Evolutionary conservation across 2,888 invertebrate genomes (phyloP), one percentile per base, ranked within the genome.

Genomic region (Chydorus sphaericus): DNA sequence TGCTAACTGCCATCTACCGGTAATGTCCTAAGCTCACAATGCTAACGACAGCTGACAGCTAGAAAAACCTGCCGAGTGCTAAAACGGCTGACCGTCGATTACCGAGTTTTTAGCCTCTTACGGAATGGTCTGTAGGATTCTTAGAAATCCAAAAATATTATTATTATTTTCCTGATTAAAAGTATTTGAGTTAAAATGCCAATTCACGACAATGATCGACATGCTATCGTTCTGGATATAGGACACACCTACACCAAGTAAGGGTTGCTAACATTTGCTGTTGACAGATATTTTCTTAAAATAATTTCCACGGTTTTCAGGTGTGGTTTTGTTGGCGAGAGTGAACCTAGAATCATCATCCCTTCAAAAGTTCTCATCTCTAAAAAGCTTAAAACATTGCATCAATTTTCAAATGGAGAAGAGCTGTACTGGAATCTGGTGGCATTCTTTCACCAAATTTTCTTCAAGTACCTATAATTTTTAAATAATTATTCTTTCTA

Each of bases 241-340:
- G 94, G 94, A 50, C 76, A 79, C 39, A 88, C 88, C 20, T 94
- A 87, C 66, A 92, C 93, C 1, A 94, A 93, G 92, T 93, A 74
- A 39, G 53, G 36, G 23, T 38, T 31, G 54, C 18, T 37, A 38
- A 5, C n/a, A 18, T 52, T 44, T 49, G 14, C 11, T 20, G 8
- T 14, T n/a, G n/a, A 57, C 48, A 29, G 18, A 11, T 26, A 31
- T 11, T 48, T 56, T 30, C 37, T 29, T 26, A 33, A 28, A 8
- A 6, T 26, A 33, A 11, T 56, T 37, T 53, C 16, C 20, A 30
- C 7, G 31, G n/a, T 59, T 63, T 71, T 31, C 62, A 93, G 93
- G 71, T 85, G 90, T 69, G 94, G 94, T 28, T 90, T 93, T 71
- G 85, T 88, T 29, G 88, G 89, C 10, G 94, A 96, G 71, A 77